Evolutionary conservation across 2,888 invertebrate species (phyloP).

Genomic region (Alviniconcha strummeri): DNA sequence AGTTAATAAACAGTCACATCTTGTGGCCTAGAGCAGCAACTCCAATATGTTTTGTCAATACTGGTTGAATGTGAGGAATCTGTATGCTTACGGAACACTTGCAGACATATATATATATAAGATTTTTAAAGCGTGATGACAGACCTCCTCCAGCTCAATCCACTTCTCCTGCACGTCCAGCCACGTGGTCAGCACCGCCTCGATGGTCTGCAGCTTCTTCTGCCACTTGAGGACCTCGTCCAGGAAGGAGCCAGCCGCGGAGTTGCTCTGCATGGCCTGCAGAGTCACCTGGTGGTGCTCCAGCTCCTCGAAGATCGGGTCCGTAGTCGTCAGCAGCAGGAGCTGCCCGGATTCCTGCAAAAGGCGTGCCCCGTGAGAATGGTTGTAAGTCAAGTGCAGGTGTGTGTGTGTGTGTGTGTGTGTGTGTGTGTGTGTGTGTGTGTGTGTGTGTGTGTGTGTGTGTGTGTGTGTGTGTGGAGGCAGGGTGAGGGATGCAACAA

Average conservation of each 20-base stretch:
- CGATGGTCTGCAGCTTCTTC: conserved; percentile 71
- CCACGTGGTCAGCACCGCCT: conserved; percentile 71
- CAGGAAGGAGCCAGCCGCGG: conserved; percentile 71
- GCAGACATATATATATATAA: too few species aligned
- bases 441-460: neutral
- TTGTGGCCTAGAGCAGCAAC: too few species aligned
- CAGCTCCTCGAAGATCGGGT: conserved; percentile 71
- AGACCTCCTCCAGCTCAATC: conserved; percentile 69
- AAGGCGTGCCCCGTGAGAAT: neutral
- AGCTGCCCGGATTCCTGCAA: conserved; percentile 63
- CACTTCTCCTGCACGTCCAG: conserved; percentile 72
- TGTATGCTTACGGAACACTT: too few species aligned
- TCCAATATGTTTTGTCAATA: too few species aligned
- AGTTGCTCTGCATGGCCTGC: conserved; percentile 71
- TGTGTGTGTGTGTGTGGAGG: neutral
- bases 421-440: conserved; percentile 19
- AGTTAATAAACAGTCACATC: too few species aligned
- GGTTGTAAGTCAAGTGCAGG: neutral
- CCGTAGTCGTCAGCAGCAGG: conserved; percentile 65
- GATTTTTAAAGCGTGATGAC: neutral
- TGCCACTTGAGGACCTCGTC: conserved; percentile 74
- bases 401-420: neutral
- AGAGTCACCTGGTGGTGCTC: conserved; percentile 72
- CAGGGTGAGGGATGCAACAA: neutral
- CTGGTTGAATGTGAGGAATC: too few species aligned